phyloP scores from a whole-genome alignment of 2,113 vertebrate genomes.

The Verasper variegatus region DNA sequence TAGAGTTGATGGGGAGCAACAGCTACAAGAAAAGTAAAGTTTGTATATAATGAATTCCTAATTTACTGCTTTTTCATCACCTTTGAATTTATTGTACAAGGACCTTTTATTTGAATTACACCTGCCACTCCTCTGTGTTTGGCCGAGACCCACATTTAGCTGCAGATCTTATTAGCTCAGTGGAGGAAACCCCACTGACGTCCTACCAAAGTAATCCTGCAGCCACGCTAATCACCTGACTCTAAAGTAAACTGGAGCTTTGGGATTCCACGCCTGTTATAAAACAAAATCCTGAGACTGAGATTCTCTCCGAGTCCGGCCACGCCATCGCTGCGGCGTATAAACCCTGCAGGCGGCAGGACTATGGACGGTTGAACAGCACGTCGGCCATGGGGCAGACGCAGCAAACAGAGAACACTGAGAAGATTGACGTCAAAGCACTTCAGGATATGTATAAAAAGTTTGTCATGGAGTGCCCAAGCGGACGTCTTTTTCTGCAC shows the following conservation, averaged over 20 bases:
- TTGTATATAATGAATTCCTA: too few species aligned
- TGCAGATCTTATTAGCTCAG: slow-evolving; percentile 10
- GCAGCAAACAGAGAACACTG: slow-evolving; percentile 56
- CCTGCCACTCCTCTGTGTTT: not conserved
- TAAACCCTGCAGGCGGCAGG: slow-evolving; percentile 1
- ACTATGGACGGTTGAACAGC: slow-evolving; percentile 29
- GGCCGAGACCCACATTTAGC: not conserved
- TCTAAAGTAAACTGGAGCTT: slow-evolving; percentile 17
- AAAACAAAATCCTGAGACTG: slow-evolving; percentile 12
- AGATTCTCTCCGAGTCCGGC: slow-evolving; percentile 2
- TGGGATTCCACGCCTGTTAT: slow-evolving; percentile 42
- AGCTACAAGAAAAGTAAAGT: too few species aligned
- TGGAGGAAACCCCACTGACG: slow-evolving; percentile 43
- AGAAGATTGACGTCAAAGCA: slow-evolving; percentile 74
- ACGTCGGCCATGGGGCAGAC: slow-evolving; percentile 74
- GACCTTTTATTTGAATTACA: not conserved
- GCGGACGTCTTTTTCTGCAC: slow-evolving; percentile 78
- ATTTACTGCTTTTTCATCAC: not conserved
- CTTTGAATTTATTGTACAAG: not conserved
- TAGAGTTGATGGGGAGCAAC: too few species aligned
- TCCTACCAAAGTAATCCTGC: slow-evolving; percentile 59
- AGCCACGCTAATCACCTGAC: slow-evolving; percentile 52
- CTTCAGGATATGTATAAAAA: slow-evolving; percentile 84
- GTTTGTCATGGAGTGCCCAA: slow-evolving; percentile 82
- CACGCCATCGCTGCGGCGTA: not conserved